phyloP scores from a whole-genome alignment of 1,140 invertebrate genomes.

The Drepana arcuata region DNA sequence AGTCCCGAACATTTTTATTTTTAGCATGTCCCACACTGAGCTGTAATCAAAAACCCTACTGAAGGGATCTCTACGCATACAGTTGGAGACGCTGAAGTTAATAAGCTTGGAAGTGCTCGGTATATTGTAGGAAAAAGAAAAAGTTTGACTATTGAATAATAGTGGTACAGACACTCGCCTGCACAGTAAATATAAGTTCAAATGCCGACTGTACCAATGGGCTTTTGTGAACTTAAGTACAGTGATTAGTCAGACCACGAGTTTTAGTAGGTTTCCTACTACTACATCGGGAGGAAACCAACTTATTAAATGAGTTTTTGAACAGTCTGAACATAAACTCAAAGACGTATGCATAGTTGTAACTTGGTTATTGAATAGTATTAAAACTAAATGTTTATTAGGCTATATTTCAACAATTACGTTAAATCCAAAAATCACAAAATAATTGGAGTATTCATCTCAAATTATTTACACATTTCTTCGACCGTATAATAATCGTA shows the following conservation, averaged over 20 bases:
- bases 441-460: conserved; percentile 5
- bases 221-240: too few species aligned
- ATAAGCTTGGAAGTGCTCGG: conserved; percentile 5
- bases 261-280: too few species aligned
- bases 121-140: background rate
- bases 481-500: conserved; percentile 31
- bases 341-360: background rate
- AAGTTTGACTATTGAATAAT: background rate
- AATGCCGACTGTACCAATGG: too few species aligned
- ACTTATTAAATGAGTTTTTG: background rate
- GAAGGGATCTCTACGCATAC: conserved; percentile 10
- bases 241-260: too few species aligned
- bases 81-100: background rate
- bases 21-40: conserved; percentile 36
- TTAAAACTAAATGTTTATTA: background rate
- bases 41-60: conserved; percentile 39
- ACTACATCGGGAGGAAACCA: too few species aligned
- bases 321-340: background rate
- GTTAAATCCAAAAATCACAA: too few species aligned
- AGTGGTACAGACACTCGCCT: background rate
- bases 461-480: conserved; percentile 8
- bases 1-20: conserved; percentile 50
- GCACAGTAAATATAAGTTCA: background rate
- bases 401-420: too few species aligned
- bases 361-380: background rate